phyloP scores from a whole-genome alignment of 2,888 invertebrate genomes.

The Cantharis rufa region DNA sequence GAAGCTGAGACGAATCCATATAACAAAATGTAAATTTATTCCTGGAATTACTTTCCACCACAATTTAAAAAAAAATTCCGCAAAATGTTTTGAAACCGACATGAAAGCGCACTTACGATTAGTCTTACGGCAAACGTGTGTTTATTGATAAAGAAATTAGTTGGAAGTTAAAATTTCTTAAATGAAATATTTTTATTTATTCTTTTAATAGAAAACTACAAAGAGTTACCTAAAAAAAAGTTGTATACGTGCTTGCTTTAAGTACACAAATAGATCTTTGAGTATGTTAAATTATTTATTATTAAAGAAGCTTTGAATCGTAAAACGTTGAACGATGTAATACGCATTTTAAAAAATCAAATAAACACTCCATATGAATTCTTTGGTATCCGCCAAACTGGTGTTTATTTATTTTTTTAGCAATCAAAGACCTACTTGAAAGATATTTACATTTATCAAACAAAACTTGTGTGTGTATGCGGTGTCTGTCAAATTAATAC shows the following conservation, averaged over 20 bases:
- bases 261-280: conserved; percentile 20
- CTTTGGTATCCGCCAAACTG: conserved; percentile 26
- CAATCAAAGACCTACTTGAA: conserved; percentile 33
- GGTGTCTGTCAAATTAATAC: conserved; percentile 27
- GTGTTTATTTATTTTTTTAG: conserved; percentile 25
- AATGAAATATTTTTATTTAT: neutral
- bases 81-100: neutral
- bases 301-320: conserved; percentile 12
- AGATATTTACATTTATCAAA: conserved; percentile 34
- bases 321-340: conserved; percentile 25
- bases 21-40: neutral
- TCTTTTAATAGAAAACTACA: neutral
- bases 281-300: conserved; percentile 29
- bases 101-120: neutral
- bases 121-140: neutral
- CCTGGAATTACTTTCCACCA: neutral
- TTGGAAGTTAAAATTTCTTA: neutral
- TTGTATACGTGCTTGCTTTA: conserved; percentile 10
- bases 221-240: neutral
- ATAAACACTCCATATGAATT: conserved; percentile 30
- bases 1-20: neutral
- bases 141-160: neutral
- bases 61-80: neutral
- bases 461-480: conserved; percentile 27
- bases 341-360: conserved; percentile 24